Evolutionary conservation across 1,140 invertebrate genomes (phyloP).

Genomic region (Medauroidea extradentata): DNA sequence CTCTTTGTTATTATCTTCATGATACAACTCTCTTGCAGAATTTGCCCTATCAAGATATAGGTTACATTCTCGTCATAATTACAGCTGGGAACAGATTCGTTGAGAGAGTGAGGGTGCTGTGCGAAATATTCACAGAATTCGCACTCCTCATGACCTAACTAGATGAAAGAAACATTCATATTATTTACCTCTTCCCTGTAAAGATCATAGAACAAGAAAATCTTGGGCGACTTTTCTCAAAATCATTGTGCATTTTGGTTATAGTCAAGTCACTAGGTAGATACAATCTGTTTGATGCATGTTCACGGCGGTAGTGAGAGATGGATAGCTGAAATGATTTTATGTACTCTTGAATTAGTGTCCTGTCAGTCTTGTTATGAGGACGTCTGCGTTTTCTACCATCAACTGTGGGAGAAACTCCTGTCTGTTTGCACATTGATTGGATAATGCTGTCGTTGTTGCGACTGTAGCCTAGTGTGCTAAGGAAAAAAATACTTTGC

Average conservation of each 20-base stretch:
- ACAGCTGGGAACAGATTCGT: constrained; percentile 13
- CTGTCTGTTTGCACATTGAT: constrained; percentile 24
- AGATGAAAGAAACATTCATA: constrained; percentile 27
- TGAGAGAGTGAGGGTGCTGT: constrained; percentile 20
- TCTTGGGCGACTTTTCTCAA: constrained; percentile 24
- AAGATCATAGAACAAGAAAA: constrained; percentile 18
- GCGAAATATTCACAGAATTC: constrained; percentile 28
- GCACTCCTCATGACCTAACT: constrained; percentile 33
- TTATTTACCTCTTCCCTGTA: constrained; percentile 5
- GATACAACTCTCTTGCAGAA: constrained; percentile 14
- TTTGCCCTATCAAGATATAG: constrained; percentile 12
- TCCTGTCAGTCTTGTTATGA: constrained; percentile 16
- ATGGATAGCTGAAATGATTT: constrained; percentile 26
- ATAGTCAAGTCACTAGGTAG: constrained; percentile 30
- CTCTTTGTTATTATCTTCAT: not conserved
- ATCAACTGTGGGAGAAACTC: constrained; percentile 19
- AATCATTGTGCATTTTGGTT: constrained; percentile 29
- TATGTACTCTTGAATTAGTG: constrained; percentile 25
- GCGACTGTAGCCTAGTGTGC: constrained; percentile 17
- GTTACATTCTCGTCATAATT: constrained; percentile 13
- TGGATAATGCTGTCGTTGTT: constrained; percentile 19
- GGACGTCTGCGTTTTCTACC: constrained; percentile 4
- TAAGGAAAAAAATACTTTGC: constrained; percentile 25
- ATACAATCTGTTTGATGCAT: constrained; percentile 31
- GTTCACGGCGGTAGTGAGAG: constrained; percentile 33